Evolutionary conservation across 2,797 vertebrate genomes (phyloP).

Genomic region (Typhlichthys subterraneus): DNA sequence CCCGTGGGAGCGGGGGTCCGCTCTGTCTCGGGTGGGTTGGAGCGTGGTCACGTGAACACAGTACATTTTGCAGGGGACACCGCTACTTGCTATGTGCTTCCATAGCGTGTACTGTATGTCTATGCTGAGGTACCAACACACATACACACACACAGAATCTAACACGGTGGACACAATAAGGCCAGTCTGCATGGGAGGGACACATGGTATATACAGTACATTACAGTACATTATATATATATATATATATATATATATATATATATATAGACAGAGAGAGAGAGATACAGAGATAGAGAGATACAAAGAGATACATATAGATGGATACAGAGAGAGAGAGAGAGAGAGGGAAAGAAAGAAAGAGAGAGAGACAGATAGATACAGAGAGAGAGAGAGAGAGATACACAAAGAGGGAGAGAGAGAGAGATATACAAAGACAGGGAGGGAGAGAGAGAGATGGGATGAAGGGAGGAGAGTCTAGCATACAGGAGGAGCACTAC

Average conservation of each 20-base stretch:
- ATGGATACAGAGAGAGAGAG: background rate
- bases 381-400: too few relatives aligned
- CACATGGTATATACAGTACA: background rate
- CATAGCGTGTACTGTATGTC: too few relatives aligned
- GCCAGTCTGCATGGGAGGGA: background rate
- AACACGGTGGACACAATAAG: too few relatives aligned
- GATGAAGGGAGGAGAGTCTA: slow-evolving; percentile 31
- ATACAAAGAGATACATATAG: too few relatives aligned
- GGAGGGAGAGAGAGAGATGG: slow-evolving; percentile 25
- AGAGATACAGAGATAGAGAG: slow-evolving; percentile 15
- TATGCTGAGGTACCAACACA: background rate
- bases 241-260: too few relatives aligned
- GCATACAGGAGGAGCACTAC: slow-evolving; percentile 61
- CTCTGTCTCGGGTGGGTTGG: too few relatives aligned
- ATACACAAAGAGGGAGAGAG: background rate
- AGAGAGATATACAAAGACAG: background rate
- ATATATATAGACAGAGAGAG: background rate
- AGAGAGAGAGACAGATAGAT: too few relatives aligned
- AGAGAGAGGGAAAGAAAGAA: background rate
- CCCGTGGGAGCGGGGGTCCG: too few relatives aligned
- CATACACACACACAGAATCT: background rate
- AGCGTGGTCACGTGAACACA: too few relatives aligned
- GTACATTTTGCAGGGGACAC: too few relatives aligned
- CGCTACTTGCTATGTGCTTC: too few relatives aligned
- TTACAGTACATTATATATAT: too few relatives aligned